Conservation (phyloP, 2,888 invertebrate genomes). For the Microplitis deprimator region DNA sequence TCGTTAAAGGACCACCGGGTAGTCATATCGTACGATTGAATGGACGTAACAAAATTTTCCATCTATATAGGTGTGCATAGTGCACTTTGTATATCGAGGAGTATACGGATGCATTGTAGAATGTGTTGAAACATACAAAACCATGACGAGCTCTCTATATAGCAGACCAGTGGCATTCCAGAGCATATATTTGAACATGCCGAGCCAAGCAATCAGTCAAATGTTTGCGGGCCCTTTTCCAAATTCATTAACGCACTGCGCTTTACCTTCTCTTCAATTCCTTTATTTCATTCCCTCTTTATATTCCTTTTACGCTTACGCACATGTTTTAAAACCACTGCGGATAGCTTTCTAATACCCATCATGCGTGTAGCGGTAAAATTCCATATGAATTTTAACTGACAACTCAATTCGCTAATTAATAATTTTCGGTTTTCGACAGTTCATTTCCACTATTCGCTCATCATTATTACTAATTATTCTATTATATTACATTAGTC, state of each 20-base stretch:
- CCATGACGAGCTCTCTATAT: not conserved
- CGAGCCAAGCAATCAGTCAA: conserved; percentile 47
- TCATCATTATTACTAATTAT: not conserved
- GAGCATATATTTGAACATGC: not conserved
- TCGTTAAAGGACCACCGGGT: not conserved
- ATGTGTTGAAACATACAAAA: conserved; percentile 8
- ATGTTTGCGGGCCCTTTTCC: conserved; percentile 52
- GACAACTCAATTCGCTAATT: not conserved
- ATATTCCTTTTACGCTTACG: too few species aligned
- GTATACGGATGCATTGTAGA: conserved; percentile 6
- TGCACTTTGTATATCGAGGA: not conserved
- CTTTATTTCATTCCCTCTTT: conserved; percentile 38
- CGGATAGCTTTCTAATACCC: not conserved
- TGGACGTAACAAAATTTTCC: not conserved
- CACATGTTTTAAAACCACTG: not conserved
- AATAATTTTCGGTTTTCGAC: conserved; percentile 2
- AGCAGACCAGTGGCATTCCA: not conserved
- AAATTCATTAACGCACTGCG: conserved; percentile 50
- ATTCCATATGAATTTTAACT: not conserved
- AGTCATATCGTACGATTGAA: not conserved
- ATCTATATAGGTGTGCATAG: not conserved
- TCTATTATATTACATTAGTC: not conserved
- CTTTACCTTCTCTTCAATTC: conserved; percentile 18
- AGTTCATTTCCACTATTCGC: not conserved
- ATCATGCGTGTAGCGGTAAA: not conserved